These are phyloP conservation scores for Limnephilus lunatus DNA, from an alignment of 2,888 invertebrate genomes.

Conservation along the genomic window DNA sequence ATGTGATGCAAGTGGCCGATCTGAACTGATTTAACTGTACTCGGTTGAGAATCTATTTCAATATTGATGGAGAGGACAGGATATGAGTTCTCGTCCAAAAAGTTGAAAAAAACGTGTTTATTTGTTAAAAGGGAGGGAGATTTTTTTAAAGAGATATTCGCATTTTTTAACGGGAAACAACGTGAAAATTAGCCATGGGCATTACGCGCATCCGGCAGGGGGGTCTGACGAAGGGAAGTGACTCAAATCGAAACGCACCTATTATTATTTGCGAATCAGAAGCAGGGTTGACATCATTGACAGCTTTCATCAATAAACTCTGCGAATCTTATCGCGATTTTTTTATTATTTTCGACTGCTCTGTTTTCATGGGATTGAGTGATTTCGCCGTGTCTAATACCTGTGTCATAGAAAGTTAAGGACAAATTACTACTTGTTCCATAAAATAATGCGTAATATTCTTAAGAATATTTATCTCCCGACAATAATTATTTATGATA, in stretches of 20 bases:
- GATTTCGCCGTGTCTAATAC: no score
- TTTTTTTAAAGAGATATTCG: constrained; percentile 3
- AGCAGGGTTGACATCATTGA: neutral
- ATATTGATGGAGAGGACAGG: neutral
- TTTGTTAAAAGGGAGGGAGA: neutral
- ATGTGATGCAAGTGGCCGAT: no score
- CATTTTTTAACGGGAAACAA: neutral
- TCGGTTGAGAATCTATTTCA: neutral
- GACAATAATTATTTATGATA: no score
- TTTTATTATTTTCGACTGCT: no score
- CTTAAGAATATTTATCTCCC: no score
- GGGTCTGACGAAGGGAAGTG: constrained; percentile 13
- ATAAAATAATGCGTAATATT: no score
- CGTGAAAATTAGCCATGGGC: constrained; percentile 25
- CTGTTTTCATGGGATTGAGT: no score
- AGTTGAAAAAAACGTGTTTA: neutral
- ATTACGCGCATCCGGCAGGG: neutral
- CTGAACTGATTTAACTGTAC: no score
- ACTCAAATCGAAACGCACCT: constrained; percentile 9
- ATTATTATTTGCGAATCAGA: neutral
- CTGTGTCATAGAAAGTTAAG: no score
- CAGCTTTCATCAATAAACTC: no score
- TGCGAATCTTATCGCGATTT: no score
- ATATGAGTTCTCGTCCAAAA: neutral
- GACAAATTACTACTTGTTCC: no score